Conservation (phyloP, 2,797 vertebrate genomes). For the Botia kubotai region DNA sequence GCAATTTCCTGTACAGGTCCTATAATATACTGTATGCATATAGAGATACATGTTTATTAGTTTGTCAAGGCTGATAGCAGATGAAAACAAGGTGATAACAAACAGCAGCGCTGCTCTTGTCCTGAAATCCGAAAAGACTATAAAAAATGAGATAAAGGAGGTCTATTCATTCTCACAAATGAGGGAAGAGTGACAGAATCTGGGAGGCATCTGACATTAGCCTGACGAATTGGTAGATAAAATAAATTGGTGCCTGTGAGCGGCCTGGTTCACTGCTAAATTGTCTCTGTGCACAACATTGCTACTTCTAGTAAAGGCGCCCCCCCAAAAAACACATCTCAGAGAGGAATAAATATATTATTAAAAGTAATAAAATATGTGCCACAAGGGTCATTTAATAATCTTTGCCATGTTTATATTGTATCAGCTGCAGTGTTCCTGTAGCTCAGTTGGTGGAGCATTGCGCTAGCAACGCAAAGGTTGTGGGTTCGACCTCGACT, state of each 20-base stretch:
- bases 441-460: no score
- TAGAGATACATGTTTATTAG: not conserved
- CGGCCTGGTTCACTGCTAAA: conserved; percentile 27
- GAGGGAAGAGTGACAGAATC: conserved; percentile 62
- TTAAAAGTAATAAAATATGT: conserved; percentile 29
- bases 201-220: conserved; percentile 56
- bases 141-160: conserved; percentile 42
- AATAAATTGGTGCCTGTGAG: conserved; percentile 28
- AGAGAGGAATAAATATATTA: not conserved
- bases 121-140: conserved; percentile 35
- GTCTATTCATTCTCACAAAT: conserved; percentile 62
- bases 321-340: conserved; percentile 17
- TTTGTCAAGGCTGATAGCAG: conserved; percentile 49
- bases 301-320: conserved; percentile 19
- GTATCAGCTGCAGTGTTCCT: not conserved
- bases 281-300: conserved; percentile 32
- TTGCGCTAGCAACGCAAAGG: no score
- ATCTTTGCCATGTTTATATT: not conserved
- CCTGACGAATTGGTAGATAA: conserved; percentile 43
- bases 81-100: conserved; percentile 26
- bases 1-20: not conserved
- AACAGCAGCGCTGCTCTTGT: conserved; percentile 22
- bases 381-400: not conserved
- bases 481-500: no score
- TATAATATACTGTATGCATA: not conserved